Base-by-base conservation (phyloP, 2,113 vertebrate species). In the Haemorhous mexicanus region DNA sequence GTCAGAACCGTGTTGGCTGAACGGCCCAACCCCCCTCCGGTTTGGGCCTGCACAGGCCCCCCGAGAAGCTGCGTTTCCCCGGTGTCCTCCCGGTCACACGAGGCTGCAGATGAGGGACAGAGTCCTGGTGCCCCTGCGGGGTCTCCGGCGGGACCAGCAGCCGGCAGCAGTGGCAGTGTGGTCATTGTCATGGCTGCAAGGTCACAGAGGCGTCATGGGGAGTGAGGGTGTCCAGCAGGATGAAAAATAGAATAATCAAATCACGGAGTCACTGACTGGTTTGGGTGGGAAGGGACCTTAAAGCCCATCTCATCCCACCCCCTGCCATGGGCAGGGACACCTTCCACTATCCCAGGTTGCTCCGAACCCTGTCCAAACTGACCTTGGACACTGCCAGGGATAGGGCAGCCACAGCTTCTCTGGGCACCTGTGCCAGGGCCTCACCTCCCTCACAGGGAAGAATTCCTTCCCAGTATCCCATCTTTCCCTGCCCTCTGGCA, bases 71-170 rank as follows among this genome's bases (percentile, higher is more conserved):
- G 55, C 21, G 2, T 39, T 5, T 30, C 11, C 43, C 18, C 13
- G 3, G 20, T 21, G 46, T 47, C 37, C 49, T 27, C 4, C 23
- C 3, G 8, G 6, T 95, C 94, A 96, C 70, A 96, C 66, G 7
- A 94, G 87, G 39, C 46, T 87, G 81, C 97, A 97, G 72, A 97
- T 3, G 8, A 77, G 63, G 47, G 95, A 96, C 33, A 21, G 30
- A 19, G 46, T 24, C 55, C 72, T 61, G 46, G 33, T 28, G 33
- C 43, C 18, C 7, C 20, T n/a, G 39, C 43, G 47, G n/a, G 85
- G 63, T 23, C 85, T 43, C 35, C 16, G 37, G 33, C 30, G 35
- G 46, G 58, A n/a, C 50, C 11, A 13, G 81, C 46, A 69, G 59
- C 46, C 30, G 5, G 35, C 14, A 41, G 82, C 22, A 7, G 76